phyloP scores from a whole-genome alignment of 2,888 invertebrate species.

The Oscheius sp. region DNA sequence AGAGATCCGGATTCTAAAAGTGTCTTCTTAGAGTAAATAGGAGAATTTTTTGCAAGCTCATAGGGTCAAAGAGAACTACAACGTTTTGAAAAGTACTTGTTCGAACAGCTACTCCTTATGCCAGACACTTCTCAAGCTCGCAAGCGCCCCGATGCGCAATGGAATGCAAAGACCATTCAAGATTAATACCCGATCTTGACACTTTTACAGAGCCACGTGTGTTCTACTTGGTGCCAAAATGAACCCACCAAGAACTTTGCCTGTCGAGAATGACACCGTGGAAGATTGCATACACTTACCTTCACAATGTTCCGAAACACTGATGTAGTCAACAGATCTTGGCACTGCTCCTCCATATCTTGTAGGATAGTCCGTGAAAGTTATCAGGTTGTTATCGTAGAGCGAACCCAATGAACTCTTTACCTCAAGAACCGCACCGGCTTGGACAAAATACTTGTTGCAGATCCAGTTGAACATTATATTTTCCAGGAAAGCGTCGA shows the following conservation, averaged over 20 bases:
- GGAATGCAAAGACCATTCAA: too few species aligned
- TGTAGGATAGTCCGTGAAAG: slow-evolving; percentile 33
- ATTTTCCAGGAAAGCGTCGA: slow-evolving; percentile 16
- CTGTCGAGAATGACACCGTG: too few species aligned
- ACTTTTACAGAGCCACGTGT: too few species aligned
- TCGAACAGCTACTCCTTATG: too few species aligned
- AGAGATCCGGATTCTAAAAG: neutral
- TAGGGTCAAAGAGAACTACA: too few species aligned
- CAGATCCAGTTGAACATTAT: neutral
- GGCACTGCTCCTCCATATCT: slow-evolving; percentile 35
- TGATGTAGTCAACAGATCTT: slow-evolving; percentile 40
- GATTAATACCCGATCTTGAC: too few species aligned
- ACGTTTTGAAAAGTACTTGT: too few species aligned
- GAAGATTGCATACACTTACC: neutral
- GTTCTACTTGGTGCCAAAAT: too few species aligned
- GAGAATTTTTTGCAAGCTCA: too few species aligned
- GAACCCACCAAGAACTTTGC: too few species aligned
- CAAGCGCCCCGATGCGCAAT: too few species aligned
- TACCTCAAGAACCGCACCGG: neutral
- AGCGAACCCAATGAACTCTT: neutral
- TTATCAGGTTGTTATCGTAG: neutral
- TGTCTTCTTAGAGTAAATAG: neutral
- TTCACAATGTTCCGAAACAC: slow-evolving; percentile 47
- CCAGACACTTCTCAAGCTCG: too few species aligned
- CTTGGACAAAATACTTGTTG: neutral